Conservation (phyloP, 2,888 invertebrate genomes). For the Cenopis cana region DNA sequence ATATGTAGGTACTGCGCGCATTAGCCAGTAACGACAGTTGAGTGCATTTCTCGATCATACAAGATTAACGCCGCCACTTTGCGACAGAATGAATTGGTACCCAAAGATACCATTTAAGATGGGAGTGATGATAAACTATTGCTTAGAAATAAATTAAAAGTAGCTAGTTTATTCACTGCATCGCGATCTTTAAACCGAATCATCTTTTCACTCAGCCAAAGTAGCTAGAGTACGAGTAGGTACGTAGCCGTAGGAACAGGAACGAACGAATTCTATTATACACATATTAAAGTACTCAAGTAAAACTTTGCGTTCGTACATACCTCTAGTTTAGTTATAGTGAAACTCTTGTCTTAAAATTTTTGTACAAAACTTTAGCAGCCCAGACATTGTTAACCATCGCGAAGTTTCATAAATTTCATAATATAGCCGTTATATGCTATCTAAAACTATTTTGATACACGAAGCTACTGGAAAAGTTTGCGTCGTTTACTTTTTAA, state of each 20-base stretch:
- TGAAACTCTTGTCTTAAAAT: not conserved
- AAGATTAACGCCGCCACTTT: too few species aligned
- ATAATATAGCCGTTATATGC: not conserved
- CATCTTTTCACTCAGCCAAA: conserved; percentile 5
- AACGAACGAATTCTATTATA: not conserved
- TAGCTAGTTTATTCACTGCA: too few species aligned
- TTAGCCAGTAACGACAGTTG: too few species aligned
- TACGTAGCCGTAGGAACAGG: too few species aligned
- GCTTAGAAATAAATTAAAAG: too few species aligned
- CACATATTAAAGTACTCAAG: not conserved
- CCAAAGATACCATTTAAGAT: too few species aligned
- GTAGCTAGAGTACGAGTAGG: conserved; percentile 2
- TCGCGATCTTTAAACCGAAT: conserved; percentile 21
- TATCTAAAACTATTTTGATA: conserved; percentile 5
- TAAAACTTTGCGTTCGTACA: conserved; percentile 5
- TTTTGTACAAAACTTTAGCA: conserved; percentile 14
- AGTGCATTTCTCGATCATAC: too few species aligned
- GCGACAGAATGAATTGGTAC: too few species aligned
- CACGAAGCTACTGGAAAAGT: not conserved
- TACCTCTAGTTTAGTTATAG: not conserved
- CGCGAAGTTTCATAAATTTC: conserved; percentile 10
- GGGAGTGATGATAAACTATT: not conserved
- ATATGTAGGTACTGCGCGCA: too few species aligned
- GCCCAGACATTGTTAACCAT: not conserved
- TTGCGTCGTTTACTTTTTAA: conserved; percentile 4